A percentile compares a stretch with the other conserved stretches of the same genome.
These are phyloP conservation scores for Sarotherodon lohbergeri DNA, from an alignment of 2,113 vertebrate species.

Conservation along the genomic window DNA sequence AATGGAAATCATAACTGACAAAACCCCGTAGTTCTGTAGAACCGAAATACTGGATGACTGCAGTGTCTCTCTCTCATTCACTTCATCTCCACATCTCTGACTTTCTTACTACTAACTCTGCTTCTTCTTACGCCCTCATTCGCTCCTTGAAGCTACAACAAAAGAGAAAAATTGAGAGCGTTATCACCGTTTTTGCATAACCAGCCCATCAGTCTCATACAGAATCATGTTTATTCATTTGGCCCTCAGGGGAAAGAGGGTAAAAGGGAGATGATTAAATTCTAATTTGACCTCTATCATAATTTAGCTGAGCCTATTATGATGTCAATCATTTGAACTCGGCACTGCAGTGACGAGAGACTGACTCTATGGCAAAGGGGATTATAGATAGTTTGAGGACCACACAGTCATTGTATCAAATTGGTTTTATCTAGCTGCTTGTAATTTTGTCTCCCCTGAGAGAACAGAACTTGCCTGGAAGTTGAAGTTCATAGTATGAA, in stretches of 20 bases:
- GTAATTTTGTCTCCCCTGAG: slow-evolving; percentile 38
- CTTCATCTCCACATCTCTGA: slow-evolving; percentile 24
- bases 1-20: not conserved
- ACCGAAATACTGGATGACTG: not conserved
- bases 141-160: slow-evolving; percentile 55
- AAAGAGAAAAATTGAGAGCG: slow-evolving; percentile 50
- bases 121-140: not conserved
- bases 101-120: slow-evolving; percentile 15
- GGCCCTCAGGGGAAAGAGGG: slow-evolving; percentile 55
- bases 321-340: slow-evolving; percentile 68
- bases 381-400: slow-evolving; percentile 54
- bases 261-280: slow-evolving; percentile 71
- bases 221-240: slow-evolving; percentile 71
- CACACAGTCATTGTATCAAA: slow-evolving; percentile 48
- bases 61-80: not conserved
- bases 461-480: slow-evolving; percentile 40
- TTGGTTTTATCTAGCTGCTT: slow-evolving; percentile 48
- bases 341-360: slow-evolving; percentile 30
- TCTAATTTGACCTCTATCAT: slow-evolving; percentile 76
- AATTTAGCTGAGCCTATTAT: slow-evolving; percentile 70
- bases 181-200: slow-evolving; percentile 63
- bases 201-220: slow-evolving; percentile 49
- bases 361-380: slow-evolving; percentile 17
- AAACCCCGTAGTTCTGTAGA: not conserved
- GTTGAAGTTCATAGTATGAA: slow-evolving; percentile 32